Base-by-base conservation (phyloP, 1,140 invertebrate genomes). In the silkworm (Bombyx mori) region DNA sequence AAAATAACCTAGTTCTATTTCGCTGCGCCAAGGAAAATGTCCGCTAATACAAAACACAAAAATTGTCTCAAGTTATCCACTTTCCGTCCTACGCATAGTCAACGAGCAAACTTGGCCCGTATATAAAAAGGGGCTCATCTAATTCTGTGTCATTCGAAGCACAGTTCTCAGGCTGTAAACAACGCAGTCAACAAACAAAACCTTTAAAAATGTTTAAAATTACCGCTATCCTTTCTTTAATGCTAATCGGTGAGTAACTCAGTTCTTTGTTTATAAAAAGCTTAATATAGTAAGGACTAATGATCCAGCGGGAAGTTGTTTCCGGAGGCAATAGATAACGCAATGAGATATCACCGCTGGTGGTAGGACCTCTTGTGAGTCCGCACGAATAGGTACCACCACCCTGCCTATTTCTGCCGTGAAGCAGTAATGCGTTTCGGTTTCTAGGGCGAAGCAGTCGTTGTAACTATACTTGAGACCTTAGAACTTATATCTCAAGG, bases 231-330 rank as follows among this genome's bases (percentile, higher is more conserved):
- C 62, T 82, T 12, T 82, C 79, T 7, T 54, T 82, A 42, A 68
- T 82, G 71, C 64, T 82, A 44, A 74, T 82, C 43, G 79, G 79
- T 82, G 60, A 80, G 77, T 73, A 48, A 26, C 59, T 60, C 50
- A 48, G 26, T 51, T 8, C 9, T 48, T 60, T 42, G 50, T 59
- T 46, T 56, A 26, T 46, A 44, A 50, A 47, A 18, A 45, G 12
- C 12, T 10, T 49, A 44, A 49, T 43, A 49, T 1, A 48, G 18
- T 48, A 1, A 26, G 22, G 2, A 26, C 51, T 45, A 51, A 50
- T 6, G 7, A 4, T 50, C 3, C 2, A 9, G 9, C 49, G 8
- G 7, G 49, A 22, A 50, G 7, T 6, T 50, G 4, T 50, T 8
- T 3, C 7, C 9, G 7, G 7, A 12, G 22, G 1, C 22, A 50